Conservation (phyloP, 2,113 vertebrate species). For the Brachirus orientalis region DNA sequence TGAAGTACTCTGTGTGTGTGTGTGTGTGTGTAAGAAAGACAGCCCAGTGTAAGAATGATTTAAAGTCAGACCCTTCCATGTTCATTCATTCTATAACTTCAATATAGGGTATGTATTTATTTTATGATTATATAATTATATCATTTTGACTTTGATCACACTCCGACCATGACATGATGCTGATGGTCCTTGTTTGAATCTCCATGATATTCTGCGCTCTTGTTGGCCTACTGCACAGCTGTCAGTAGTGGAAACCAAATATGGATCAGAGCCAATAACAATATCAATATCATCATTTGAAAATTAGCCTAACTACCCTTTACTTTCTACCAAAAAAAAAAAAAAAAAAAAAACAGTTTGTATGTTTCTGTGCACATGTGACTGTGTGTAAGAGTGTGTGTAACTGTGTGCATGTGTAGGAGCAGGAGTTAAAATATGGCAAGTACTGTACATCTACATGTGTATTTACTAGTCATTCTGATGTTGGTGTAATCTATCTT, state of each 20-base stretch:
- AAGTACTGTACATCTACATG: constrained; percentile 70
- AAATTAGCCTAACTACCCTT: constrained; percentile 50
- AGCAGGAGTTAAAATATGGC: constrained; percentile 63
- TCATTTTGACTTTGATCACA: constrained; percentile 23
- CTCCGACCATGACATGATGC: constrained; percentile 1
- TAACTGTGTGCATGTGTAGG: constrained; percentile 37
- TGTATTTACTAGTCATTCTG: constrained; percentile 76
- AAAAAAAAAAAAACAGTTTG: neutral
- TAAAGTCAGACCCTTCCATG: constrained; percentile 22
- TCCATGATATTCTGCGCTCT: constrained; percentile 11
- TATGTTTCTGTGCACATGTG: constrained; percentile 19
- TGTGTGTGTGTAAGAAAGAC: constrained; percentile 20
- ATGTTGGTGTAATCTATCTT: constrained; percentile 73
- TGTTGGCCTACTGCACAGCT: constrained; percentile 23
- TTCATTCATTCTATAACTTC: constrained; percentile 55
- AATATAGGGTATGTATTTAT: constrained; percentile 67
- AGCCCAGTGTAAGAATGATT: constrained; percentile 27
- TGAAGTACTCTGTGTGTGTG: constrained; percentile 49
- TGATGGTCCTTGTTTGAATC: constrained; percentile 29
- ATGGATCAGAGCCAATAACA: constrained; percentile 62
- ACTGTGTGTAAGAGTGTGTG: constrained; percentile 7
- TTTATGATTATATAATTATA: constrained; percentile 38
- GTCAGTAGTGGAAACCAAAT: constrained; percentile 66
- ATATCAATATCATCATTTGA: constrained; percentile 37
- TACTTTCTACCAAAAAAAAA: constrained; percentile 67